Percentiles rank a stretch among this genome's conserved stretches.
These are phyloP conservation scores for Chaetodon trifasciatus DNA, from an alignment of 2,797 vertebrate species.

Conservation along the genomic window DNA sequence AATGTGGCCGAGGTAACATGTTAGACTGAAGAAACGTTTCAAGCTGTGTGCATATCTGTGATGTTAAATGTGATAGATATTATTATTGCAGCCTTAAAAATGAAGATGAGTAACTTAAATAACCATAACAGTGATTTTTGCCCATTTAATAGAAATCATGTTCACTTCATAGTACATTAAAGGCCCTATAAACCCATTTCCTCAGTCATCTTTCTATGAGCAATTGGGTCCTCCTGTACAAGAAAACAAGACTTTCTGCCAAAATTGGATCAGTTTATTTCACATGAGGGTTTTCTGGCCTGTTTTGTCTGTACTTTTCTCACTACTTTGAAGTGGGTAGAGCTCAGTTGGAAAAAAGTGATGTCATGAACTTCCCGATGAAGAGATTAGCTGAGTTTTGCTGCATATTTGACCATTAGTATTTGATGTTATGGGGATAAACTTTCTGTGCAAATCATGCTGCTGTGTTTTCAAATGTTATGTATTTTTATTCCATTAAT, in stretches of 20 bases:
- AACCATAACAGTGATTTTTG: not conserved
- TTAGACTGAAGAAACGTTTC: not conserved
- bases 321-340: not conserved
- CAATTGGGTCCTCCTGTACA: not conserved
- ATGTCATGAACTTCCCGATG: not conserved
- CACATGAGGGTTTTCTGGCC: not conserved
- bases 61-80: not conserved
- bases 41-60: not conserved
- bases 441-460: not conserved
- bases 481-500: not conserved
- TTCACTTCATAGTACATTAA: not conserved
- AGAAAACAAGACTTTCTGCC: not conserved
- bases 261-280: not conserved
- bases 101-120: not conserved
- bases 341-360: constrained; percentile 3
- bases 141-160: not conserved
- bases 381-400: not conserved
- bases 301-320: not conserved
- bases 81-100: not conserved
- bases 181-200: not conserved
- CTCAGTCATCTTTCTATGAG: not conserved
- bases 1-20: not conserved
- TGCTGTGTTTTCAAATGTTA: not conserved
- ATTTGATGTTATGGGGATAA: not conserved
- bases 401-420: not conserved